Conservation (phyloP, 2,113 vertebrate species). For the Cephalopholis sonnerati region DNA sequence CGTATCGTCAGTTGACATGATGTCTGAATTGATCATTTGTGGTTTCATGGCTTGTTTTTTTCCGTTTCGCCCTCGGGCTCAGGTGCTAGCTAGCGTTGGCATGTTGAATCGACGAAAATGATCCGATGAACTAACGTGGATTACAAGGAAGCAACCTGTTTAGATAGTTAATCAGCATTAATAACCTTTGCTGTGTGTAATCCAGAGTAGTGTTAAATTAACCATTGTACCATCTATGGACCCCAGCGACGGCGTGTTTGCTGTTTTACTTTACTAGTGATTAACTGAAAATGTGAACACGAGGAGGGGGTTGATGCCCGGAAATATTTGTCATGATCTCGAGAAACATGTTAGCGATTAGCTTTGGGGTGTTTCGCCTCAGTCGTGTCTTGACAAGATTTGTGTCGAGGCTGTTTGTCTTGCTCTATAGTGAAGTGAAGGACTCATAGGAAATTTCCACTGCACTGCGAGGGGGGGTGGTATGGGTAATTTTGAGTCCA, state of each 20-base stretch:
- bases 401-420: constrained; percentile 34
- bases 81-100: neutral
- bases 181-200: neutral
- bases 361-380: neutral
- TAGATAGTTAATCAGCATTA: neutral
- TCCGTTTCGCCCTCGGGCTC: neutral
- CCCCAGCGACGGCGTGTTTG: neutral
- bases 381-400: constrained; percentile 41
- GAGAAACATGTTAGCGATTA: neutral
- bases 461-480: constrained; percentile 46
- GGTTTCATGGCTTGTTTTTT: constrained; percentile 2
- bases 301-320: rapidly evolving
- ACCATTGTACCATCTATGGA: neutral
- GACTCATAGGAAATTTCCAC: constrained; percentile 79
- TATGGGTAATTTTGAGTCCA: neutral
- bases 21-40: constrained; percentile 9
- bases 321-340: neutral
- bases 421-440: constrained; percentile 46
- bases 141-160: neutral
- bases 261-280: neutral
- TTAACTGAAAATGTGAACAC: neutral
- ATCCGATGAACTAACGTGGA: neutral
- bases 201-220: neutral
- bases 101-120: neutral
- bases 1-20: neutral